A percentile compares a stretch with the other conserved stretches of the same genome.
Conservation (phyloP, 2,888 invertebrate species). For the Trachelus tabidus region DNA sequence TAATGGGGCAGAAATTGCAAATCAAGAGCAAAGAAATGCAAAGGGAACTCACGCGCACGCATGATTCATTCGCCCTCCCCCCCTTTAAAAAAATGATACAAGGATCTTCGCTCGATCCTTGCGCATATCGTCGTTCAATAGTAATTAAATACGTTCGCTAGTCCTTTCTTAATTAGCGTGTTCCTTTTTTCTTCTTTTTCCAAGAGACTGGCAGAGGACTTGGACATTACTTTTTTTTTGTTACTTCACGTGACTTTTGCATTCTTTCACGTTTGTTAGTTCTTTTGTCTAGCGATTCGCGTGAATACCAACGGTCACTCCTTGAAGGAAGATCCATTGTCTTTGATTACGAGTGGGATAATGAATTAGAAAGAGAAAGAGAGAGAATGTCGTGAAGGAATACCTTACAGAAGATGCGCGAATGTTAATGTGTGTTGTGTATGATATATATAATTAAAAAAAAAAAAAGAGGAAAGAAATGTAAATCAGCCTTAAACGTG, state of each 20-base stretch:
- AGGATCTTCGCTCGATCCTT: background rate
- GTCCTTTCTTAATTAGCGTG: no score
- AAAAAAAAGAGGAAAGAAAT: constrained; percentile 21
- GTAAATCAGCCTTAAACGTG: constrained; percentile 15
- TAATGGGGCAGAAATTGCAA: constrained; percentile 1
- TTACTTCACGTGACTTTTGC: no score
- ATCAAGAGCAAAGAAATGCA: constrained; percentile 5
- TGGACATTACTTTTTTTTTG: no score
- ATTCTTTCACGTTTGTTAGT: no score
- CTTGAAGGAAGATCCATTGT: no score
- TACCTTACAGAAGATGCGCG: constrained; percentile 58
- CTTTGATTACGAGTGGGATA: background rate
- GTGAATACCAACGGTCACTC: no score
- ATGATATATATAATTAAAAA: background rate
- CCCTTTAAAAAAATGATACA: background rate
- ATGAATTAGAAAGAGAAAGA: background rate
- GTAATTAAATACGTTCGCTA: no score
- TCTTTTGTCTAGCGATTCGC: no score
- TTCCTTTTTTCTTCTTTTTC: no score
- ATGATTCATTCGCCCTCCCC: background rate
- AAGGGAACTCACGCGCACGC: background rate
- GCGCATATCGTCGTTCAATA: no score
- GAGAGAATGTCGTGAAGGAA: constrained; percentile 45
- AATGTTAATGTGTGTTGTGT: constrained; percentile 28
- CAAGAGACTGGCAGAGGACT: no score